phyloP scores from a whole-genome alignment of 2,888 invertebrate species.

The Drosophila pseudotakahashii region DNA sequence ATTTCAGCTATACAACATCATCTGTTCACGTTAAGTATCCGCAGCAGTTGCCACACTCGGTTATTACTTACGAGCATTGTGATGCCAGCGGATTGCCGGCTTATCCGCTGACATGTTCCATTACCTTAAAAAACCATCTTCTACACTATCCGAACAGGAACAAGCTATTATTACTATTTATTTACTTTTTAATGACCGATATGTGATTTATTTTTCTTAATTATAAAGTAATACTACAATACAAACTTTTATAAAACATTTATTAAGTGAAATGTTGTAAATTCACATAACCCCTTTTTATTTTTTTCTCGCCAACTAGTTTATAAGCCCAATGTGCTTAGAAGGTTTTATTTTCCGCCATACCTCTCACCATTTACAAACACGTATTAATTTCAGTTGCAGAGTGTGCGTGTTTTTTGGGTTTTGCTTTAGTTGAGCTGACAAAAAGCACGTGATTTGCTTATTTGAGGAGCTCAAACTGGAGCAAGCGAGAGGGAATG shows the following conservation, averaged over 20 bases:
- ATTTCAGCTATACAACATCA: conserved; percentile 43
- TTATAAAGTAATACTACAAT: too few species aligned
- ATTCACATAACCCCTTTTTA: too few species aligned
- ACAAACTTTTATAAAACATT: too few species aligned
- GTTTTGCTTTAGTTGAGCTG: conserved; percentile 48
- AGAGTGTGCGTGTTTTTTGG: conserved; percentile 20
- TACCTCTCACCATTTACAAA: conserved; percentile 54
- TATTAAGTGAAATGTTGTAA: too few species aligned
- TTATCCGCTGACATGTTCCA: conserved; percentile 51
- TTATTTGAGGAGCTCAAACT: conserved; percentile 52
- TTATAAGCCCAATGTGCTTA: conserved; percentile 1
- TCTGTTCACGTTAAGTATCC: conserved; percentile 57
- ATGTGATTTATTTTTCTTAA: too few species aligned
- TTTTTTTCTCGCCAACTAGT: too few species aligned
- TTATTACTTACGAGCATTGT: conserved; percentile 37
- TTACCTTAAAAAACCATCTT: conserved; percentile 8
- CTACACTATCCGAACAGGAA: background rate
- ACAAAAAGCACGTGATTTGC: conserved; percentile 70
- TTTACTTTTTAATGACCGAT: background rate
- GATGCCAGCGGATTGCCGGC: conserved; percentile 41
- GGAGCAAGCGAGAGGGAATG: background rate
- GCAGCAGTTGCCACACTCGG: conserved; percentile 49
- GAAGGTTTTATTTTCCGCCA: conserved; percentile 22
- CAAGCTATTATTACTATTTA: background rate
- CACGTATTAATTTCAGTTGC: conserved; percentile 55